Base-by-base conservation (phyloP, 2,113 vertebrate species). In the Cochlearius cochlearius region DNA sequence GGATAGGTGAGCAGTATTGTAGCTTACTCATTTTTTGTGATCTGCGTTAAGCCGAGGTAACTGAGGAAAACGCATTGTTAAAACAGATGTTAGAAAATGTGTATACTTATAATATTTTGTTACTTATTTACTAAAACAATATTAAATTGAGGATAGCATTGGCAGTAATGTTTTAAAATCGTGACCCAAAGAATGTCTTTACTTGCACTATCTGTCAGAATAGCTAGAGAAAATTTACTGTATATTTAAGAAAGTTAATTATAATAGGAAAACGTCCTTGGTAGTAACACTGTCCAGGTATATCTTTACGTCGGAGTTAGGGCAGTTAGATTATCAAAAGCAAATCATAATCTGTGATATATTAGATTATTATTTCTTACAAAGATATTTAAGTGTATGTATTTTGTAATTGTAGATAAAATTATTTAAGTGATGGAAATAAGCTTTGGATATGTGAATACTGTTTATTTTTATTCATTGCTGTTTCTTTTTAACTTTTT, bases 141-240 rank as follows among this genome's bases (percentile, higher is more conserved):
- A 55, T 94, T 90, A 96, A 93, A 87, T 84, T 94, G 79, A 96
- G 66, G 91, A 89, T 94, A 86, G 88, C 71, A 29, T 88, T 69
- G 73, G 38, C 12, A 2, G 69, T 96, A 94, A 88, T 92, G 80
- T 95, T 97, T 97, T 93, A 72, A 97, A 98, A 94, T 95, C 74
- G 83, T 96, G 98, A 98, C 97, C 98, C 98, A 98, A 98, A 98
- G 98, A 98, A 98, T 98, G 98, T 98, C 92, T 98, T 98, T 97
- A 98, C 98, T 98, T 98, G 98, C 98, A 98, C 98, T 98, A 96
- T 97, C 71, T 97, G 97, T 98, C 93, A 94, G 94, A 97, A 92
- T 95, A 97, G 92, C 81, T 97, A 91, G 89, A 97, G 95, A 90
- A 86, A 97, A 97, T 96, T 97, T 97, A 96, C 92, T 98, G 94